These are phyloP conservation scores for Cygnus atratus DNA, from an alignment of 2,113 vertebrate species.

Conservation along the genomic window DNA sequence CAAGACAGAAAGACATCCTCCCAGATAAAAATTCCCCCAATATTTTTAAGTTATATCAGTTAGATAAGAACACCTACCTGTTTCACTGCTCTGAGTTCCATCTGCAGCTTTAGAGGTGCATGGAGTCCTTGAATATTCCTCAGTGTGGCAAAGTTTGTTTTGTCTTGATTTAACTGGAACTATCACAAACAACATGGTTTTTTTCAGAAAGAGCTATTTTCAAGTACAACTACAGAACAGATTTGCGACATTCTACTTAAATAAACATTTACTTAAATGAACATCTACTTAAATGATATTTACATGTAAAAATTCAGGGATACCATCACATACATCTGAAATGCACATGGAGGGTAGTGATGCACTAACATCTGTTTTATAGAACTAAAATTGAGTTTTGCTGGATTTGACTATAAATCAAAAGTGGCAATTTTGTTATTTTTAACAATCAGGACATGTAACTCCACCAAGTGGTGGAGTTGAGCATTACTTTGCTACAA, in stretches of 20 bases:
- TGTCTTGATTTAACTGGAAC: constrained; percentile 92
- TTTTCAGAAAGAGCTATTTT: not conserved
- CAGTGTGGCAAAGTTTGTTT: constrained; percentile 88
- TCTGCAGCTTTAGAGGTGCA: constrained; percentile 91
- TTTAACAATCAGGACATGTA: not conserved
- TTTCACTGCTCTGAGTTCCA: constrained; percentile 92
- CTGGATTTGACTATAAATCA: not conserved
- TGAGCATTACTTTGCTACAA: not conserved
- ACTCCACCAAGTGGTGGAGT: constrained; percentile 54
- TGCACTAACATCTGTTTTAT: not conserved
- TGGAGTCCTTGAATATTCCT: constrained; percentile 94
- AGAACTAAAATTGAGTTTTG: not conserved
- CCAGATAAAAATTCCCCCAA: not conserved
- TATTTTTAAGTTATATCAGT: not conserved
- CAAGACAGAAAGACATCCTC: not conserved
- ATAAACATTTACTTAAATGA: not conserved
- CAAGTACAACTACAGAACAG: not conserved
- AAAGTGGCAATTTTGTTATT: not conserved
- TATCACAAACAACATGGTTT: constrained; percentile 60
- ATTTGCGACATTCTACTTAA: not conserved
- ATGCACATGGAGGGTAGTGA: rapidly evolving
- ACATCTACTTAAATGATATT: not conserved
- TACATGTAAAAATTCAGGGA: not conserved
- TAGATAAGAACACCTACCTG: constrained; percentile 76
- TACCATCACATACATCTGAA: not conserved